Evolutionary conservation across 2,797 vertebrate species (phyloP), one percentile per base, ranked within the genome.

Genomic region (Micrastur ruficollis): DNA sequence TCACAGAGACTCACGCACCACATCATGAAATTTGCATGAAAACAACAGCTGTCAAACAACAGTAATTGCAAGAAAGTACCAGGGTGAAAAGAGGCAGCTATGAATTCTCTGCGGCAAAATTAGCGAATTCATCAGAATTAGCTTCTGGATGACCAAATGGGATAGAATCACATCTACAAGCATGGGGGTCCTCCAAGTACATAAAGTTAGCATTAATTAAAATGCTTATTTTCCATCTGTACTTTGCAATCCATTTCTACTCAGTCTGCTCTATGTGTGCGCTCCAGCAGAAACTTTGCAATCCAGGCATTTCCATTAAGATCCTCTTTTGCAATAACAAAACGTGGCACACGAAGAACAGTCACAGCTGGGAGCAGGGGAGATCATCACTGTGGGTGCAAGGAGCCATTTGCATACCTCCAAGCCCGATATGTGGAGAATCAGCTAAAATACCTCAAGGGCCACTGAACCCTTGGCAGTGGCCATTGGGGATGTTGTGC

Each of bases 1-100:
- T 90, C 83, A 19, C 74, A 80, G 67, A 89, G 72, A 74, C 78
- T 79, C 63, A 14, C n/a, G 14, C 71, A 46, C 55, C 22, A 58
- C 91, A 47, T 58, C 5, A 73, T 73, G 81, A 82, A 97, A 93
- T 97, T 96, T 98, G 93, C 86, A 96, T 97, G 70, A 95, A 97
- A 98, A 97, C 96, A 98, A 81, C 97, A 97, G 92, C 96, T 98
- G 95, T 89, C 86, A 86, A 93, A 87, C 73, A 92, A 93, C 94
- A 97, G 80, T 82, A 94, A 97, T 93, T 96, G 38, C 90, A 93
- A 73, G 71, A 65, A 96, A 90, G 66, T 90, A 93, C 11, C 25
- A 71, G 53, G 29, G 46, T 86, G 85, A 90, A 96, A 94, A 93
- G 87, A 91, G 36, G 70, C 42, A 93, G 78, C 85, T 63, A 82